These are phyloP conservation scores for Apodemus speciosus DNA, from an alignment of 2,113 vertebrate species.

Conservation along the genomic window DNA sequence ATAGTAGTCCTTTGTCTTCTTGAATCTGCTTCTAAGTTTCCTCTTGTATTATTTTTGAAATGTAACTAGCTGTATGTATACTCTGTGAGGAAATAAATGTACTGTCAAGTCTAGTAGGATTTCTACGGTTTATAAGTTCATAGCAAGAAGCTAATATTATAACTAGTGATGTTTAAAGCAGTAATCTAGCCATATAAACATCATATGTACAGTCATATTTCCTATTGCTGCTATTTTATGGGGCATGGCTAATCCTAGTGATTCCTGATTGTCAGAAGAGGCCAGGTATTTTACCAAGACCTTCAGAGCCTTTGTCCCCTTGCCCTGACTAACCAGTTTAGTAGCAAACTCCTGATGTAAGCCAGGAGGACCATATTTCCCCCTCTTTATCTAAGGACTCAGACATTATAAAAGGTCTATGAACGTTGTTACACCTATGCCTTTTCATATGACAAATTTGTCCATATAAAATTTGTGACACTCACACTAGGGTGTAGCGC, in stretches of 20 bases:
- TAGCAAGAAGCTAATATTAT: neutral
- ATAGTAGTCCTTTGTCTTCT: constrained; percentile 8
- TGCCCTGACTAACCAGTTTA: neutral
- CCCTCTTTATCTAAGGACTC: neutral
- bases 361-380: neutral
- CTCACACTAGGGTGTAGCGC: neutral
- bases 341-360: neutral
- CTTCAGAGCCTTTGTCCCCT: neutral
- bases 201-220: neutral
- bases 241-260: no score
- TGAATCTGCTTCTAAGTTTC: neutral
- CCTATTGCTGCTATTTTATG: neutral
- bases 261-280: neutral
- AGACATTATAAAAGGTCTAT: neutral
- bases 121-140: neutral
- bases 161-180: neutral
- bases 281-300: neutral
- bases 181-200: neutral
- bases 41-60: constrained; percentile 40
- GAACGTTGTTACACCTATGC: neutral
- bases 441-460: neutral
- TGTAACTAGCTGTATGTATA: neutral
- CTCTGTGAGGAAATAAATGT: neutral
- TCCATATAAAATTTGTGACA: neutral
- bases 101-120: neutral